These are phyloP conservation scores for Ennomos erosarius DNA, from an alignment of 2,888 invertebrate genomes.

Conservation along the genomic window DNA sequence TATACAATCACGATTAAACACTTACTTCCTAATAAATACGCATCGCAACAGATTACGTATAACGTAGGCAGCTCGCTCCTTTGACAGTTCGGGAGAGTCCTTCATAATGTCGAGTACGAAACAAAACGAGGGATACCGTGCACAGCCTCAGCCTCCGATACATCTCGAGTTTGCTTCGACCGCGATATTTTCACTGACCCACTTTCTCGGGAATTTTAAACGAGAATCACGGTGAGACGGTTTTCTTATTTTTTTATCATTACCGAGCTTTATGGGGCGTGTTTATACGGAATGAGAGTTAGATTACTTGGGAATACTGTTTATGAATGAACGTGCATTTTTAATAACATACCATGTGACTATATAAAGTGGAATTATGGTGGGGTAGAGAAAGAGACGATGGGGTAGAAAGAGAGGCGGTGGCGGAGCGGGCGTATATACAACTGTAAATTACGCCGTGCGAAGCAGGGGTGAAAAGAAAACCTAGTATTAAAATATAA, in stretches of 20 bases:
- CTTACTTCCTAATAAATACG: constrained; percentile 10
- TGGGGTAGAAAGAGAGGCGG: too few relatives aligned
- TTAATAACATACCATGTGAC: too few relatives aligned
- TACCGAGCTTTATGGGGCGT: constrained; percentile 24
- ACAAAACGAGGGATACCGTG: constrained; percentile 64
- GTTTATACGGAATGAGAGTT: constrained; percentile 22
- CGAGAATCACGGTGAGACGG: constrained; percentile 25
- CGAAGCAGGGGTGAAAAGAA: too few relatives aligned
- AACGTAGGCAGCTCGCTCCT: constrained; percentile 46
- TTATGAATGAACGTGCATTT: neutral
- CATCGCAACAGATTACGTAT: constrained; percentile 10
- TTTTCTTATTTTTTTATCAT: constrained; percentile 37
- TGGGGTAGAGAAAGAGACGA: too few relatives aligned
- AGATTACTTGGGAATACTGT: constrained; percentile 23
- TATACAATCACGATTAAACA: too few relatives aligned
- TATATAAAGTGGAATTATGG: too few relatives aligned
- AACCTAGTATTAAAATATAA: too few relatives aligned
- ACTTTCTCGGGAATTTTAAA: constrained; percentile 46
- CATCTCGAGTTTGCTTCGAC: constrained; percentile 57
- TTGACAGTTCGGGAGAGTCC: constrained; percentile 54
- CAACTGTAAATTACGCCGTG: too few relatives aligned
- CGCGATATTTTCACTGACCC: constrained; percentile 68
- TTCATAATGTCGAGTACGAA: constrained; percentile 61
- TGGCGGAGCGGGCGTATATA: too few relatives aligned
- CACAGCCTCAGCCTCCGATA: constrained; percentile 52